These are phyloP conservation scores for Drosophila kambysellisi DNA, from an alignment of 2,888 invertebrate genomes.

Conservation along the genomic window DNA sequence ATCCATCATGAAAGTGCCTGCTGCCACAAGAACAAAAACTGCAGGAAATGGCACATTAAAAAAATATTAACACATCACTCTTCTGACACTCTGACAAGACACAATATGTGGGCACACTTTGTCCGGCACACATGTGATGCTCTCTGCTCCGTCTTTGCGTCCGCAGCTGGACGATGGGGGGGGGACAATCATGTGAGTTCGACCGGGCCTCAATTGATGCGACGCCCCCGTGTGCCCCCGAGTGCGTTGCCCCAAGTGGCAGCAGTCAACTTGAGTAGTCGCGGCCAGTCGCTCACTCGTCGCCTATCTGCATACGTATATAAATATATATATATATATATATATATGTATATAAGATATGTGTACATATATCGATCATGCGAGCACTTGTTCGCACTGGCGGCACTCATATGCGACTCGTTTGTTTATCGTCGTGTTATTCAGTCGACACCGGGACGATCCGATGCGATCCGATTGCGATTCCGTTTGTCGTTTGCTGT, in stretches of 20 bases:
- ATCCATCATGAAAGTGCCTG: constrained; percentile 47
- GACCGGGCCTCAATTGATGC: constrained; percentile 44
- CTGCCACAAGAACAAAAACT: constrained; percentile 6
- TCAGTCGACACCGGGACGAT: constrained; percentile 50
- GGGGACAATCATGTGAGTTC: constrained; percentile 53
- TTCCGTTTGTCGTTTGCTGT: constrained; percentile 20
- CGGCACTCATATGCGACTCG: constrained; percentile 30
- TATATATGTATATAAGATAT: constrained; percentile 7
- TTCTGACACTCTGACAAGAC: constrained; percentile 72
- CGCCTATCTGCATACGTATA: constrained; percentile 55
- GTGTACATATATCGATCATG: constrained; percentile 49
- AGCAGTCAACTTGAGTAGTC: constrained; percentile 3
- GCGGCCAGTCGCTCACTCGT: constrained; percentile 16
- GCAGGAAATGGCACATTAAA: constrained; percentile 27
- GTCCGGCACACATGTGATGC: constrained; percentile 9
- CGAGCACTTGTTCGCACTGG: constrained; percentile 38
- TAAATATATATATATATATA: constrained; percentile 18
- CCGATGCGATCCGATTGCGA: constrained; percentile 38
- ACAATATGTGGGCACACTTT: constrained; percentile 52
- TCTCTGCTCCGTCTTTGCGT: constrained; percentile 26
- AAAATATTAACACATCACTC: constrained; percentile 74
- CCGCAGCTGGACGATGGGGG: constrained; percentile 41
- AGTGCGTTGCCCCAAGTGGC: constrained; percentile 24
- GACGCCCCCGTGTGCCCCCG: constrained; percentile 17
- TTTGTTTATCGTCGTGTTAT: constrained; percentile 38